Conservation (phyloP, 2,797 vertebrate species). For the Thamnophis elegans region DNA sequence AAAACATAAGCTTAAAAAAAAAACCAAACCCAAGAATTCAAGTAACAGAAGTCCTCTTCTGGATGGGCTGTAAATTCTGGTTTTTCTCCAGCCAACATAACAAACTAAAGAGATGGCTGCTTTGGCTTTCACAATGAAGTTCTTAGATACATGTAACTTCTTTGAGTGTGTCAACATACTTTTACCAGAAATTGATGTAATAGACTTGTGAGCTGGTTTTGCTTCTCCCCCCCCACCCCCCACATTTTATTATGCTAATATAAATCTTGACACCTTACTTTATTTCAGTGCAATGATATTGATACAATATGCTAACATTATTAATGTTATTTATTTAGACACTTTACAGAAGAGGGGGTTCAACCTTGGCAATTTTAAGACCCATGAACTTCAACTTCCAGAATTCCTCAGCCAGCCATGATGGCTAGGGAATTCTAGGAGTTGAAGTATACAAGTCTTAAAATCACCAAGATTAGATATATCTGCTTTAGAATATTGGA, state of each 20-base stretch:
- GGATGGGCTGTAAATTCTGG: background rate
- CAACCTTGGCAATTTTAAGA: background rate
- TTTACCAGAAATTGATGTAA: background rate
- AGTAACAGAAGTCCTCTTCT: background rate
- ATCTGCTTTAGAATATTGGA: background rate
- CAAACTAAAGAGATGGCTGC: background rate
- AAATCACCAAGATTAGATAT: background rate
- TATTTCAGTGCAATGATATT: background rate
- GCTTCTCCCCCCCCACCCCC: no score
- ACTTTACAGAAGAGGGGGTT: background rate
- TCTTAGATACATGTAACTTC: background rate
- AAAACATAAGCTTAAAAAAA: background rate
- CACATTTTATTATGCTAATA: background rate
- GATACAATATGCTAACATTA: background rate
- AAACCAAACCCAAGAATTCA: background rate
- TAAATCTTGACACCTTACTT: background rate
- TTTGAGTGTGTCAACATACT: background rate
- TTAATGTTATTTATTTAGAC: background rate
- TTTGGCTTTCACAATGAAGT: background rate
- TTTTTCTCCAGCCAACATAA: background rate
- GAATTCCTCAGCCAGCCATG: background rate
- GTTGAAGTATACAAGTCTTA: background rate
- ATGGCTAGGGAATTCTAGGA: background rate
- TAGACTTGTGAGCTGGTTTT: background rate
- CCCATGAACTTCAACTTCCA: background rate